Percentiles rank a stretch among this genome's conserved stretches.
phyloP scores from a whole-genome alignment of 2,888 invertebrate genomes.

The Nebria brevicollis region DNA sequence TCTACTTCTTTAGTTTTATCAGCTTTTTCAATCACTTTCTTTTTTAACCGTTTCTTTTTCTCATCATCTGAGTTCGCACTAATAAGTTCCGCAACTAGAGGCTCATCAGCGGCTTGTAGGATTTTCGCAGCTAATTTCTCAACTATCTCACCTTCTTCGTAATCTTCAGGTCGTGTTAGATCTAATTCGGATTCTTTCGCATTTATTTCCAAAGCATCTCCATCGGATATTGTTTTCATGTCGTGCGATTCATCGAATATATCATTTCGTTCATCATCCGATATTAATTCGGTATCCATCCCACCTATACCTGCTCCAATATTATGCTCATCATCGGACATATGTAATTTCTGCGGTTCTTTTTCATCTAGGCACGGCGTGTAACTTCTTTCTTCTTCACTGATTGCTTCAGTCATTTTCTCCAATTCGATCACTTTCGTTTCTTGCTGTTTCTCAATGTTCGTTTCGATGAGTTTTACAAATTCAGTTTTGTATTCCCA shows the following conservation, averaged over 20 bases:
- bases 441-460: conserved; percentile 12
- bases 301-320: conserved; percentile 65
- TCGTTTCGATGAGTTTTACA: background rate
- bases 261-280: conserved; percentile 75
- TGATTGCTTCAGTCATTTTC: conserved; percentile 72
- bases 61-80: conserved; percentile 47
- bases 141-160: conserved; percentile 70
- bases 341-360: conserved; percentile 56
- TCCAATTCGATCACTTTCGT: conserved; percentile 29
- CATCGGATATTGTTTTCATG: conserved; percentile 59
- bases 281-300: conserved; percentile 79
- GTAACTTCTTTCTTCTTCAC: conserved; percentile 76
- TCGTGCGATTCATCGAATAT: conserved; percentile 70
- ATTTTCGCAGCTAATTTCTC: conserved; percentile 59
- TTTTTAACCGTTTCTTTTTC: conserved; percentile 52
- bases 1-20: conserved; percentile 51
- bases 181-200: conserved; percentile 64
- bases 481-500: conserved; percentile 43
- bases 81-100: conserved; percentile 50
- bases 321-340: conserved; percentile 51
- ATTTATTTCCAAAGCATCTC: conserved; percentile 62
- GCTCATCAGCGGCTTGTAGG: conserved; percentile 46
- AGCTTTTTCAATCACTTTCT: conserved; percentile 54
- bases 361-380: conserved; percentile 79
- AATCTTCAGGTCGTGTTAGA: conserved; percentile 62